These are phyloP conservation scores for Meloe dianella DNA, from an alignment of 2,888 invertebrate genomes.

Conservation along the genomic window DNA sequence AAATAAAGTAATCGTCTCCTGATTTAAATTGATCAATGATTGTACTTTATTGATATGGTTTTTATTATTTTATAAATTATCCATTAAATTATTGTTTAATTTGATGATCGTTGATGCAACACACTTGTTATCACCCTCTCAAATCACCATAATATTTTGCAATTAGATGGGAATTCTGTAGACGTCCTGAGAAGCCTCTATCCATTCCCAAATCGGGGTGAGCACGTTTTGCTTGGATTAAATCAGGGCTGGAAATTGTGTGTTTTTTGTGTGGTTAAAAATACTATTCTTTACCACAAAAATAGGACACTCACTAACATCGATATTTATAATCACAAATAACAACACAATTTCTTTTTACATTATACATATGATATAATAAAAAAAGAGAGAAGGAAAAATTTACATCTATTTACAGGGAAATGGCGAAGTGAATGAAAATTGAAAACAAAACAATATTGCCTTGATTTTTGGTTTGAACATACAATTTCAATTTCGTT, in stretches of 20 bases:
- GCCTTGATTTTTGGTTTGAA: too few relatives aligned
- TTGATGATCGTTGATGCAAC: background rate
- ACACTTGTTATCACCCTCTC: conserved; percentile 18
- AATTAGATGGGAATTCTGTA: conserved; percentile 29
- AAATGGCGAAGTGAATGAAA: background rate
- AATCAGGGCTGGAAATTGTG: conserved; percentile 23
- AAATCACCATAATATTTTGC: conserved; percentile 31
- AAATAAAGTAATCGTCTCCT: background rate
- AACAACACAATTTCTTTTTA: background rate
- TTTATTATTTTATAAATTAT: background rate
- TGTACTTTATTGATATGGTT: background rate
- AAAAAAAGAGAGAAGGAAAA: background rate
- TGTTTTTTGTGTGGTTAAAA: conserved; percentile 19
- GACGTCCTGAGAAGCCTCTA: conserved; percentile 30
- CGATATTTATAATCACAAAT: too few relatives aligned
- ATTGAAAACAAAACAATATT: background rate
- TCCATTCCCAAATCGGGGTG: conserved; percentile 30
- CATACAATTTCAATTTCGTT: too few relatives aligned
- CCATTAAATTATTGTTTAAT: background rate
- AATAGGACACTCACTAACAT: background rate
- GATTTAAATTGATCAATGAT: background rate
- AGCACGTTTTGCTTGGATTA: conserved; percentile 21
- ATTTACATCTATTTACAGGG: background rate
- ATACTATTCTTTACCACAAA: background rate
- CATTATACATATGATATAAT: too few relatives aligned